Evolutionary conservation across 2,113 vertebrate species (phyloP).

Genomic region (Casuarius casuarius): DNA sequence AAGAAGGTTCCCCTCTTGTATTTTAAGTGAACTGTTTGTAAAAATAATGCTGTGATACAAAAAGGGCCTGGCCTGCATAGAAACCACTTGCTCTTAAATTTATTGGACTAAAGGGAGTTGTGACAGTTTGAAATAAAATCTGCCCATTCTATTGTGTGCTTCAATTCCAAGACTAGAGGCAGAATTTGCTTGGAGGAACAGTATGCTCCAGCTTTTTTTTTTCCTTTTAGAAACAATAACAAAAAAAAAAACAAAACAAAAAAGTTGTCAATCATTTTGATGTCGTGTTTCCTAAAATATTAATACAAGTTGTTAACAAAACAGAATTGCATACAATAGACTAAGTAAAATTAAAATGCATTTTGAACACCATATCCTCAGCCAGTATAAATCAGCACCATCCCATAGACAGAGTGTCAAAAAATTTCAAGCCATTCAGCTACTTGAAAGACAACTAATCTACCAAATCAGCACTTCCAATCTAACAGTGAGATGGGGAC

Average conservation of each 20-base stretch:
- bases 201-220: background rate
- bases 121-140: slow-evolving; percentile 9
- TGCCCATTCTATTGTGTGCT: slow-evolving; percentile 16
- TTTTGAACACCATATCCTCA: slow-evolving; percentile 7
- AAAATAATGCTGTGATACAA: slow-evolving; percentile 4
- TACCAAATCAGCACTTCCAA: slow-evolving; percentile 40
- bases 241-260: background rate
- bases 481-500: background rate
- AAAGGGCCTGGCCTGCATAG: background rate
- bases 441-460: slow-evolving; percentile 35
- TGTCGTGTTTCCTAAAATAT: slow-evolving; percentile 22
- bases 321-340: background rate
- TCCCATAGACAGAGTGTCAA: background rate
- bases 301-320: slow-evolving; percentile 32
- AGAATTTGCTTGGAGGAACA: slow-evolving; percentile 19
- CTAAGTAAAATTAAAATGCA: slow-evolving; percentile 35
- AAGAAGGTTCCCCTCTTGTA: background rate
- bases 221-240: background rate
- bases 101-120: background rate
- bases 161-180: background rate
- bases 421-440: slow-evolving; percentile 22
- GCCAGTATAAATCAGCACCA: slow-evolving; percentile 49
- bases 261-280: background rate
- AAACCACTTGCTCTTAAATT: slow-evolving; percentile 6
- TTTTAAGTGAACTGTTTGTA: background rate